Conservation (phyloP, 2,113 vertebrate species). For the Haemorhous mexicanus region DNA sequence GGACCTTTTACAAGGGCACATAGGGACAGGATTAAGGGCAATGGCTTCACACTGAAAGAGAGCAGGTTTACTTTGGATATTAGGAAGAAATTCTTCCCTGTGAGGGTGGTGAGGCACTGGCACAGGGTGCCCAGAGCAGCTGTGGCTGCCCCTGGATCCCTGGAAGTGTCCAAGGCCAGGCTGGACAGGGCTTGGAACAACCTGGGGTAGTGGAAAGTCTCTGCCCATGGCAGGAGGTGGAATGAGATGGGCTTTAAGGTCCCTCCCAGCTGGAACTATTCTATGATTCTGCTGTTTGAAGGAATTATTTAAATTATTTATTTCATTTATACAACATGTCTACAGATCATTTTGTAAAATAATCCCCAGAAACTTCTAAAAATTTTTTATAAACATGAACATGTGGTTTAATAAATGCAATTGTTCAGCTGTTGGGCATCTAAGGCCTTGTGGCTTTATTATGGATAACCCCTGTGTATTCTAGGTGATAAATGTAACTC, state of each 20-base stretch:
- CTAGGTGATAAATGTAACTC: neutral
- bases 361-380: neutral
- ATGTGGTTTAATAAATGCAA: neutral
- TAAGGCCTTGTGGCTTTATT: neutral
- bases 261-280: neutral
- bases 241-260: neutral
- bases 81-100: no score
- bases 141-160: neutral
- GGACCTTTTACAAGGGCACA: neutral
- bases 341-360: neutral
- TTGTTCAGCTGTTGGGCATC: neutral
- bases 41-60: neutral
- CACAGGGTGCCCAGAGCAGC: no score
- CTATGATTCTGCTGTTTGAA: neutral
- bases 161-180: neutral
- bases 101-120: no score
- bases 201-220: neutral
- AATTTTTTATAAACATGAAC: neutral
- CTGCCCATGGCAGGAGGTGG: neutral
- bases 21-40: no score
- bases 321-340: neutral
- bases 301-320: neutral
- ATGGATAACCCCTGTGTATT: neutral
- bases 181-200: accelerated
- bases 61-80: neutral